Conservation (phyloP, 1,140 invertebrate genomes). For the Drosophila dunni region DNA sequence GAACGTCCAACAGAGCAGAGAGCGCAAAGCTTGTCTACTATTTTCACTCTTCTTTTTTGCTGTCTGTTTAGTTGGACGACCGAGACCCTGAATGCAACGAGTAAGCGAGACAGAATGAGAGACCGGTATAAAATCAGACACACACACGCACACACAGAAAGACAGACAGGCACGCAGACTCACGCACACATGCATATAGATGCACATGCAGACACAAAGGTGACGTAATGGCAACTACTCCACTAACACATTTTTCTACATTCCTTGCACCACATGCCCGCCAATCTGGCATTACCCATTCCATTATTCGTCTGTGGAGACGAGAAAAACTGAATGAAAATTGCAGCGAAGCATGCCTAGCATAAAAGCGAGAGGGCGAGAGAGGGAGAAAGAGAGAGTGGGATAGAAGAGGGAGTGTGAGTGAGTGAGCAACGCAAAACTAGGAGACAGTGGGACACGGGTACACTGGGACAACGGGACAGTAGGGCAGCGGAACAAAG, state of each 20-base stretch:
- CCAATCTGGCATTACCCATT: slow-evolving; percentile 1
- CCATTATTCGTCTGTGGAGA: slow-evolving; percentile 28
- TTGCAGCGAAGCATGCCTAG: slow-evolving; percentile 75
- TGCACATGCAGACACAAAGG: slow-evolving; percentile 57
- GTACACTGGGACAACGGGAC: slow-evolving; percentile 30
- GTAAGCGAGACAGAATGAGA: not conserved
- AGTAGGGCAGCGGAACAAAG: not conserved
- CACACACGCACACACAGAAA: slow-evolving; percentile 12
- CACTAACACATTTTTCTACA: slow-evolving; percentile 85
- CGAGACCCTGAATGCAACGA: slow-evolving; percentile 48
- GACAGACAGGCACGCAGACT: slow-evolving; percentile 5
- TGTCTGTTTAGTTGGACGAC: slow-evolving; percentile 56
- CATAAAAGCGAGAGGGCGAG: slow-evolving; percentile 25
- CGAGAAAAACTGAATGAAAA: slow-evolving; percentile 80
- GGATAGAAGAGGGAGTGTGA: no score
- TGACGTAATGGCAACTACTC: slow-evolving; percentile 85
- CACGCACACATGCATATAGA: slow-evolving; percentile 22
- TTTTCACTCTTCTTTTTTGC: not conserved
- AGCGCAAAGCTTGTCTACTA: slow-evolving; percentile 8
- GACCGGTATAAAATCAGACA: slow-evolving; percentile 27
- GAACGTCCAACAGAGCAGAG: not conserved
- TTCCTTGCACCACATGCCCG: slow-evolving; percentile 61
- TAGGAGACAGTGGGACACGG: slow-evolving; percentile 26
- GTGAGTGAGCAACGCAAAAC: slow-evolving; percentile 20
- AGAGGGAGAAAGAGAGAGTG: no score